These are phyloP conservation scores for Plectropomus leopardus DNA, from an alignment of 2,113 vertebrate genomes.

Conservation along the genomic window DNA sequence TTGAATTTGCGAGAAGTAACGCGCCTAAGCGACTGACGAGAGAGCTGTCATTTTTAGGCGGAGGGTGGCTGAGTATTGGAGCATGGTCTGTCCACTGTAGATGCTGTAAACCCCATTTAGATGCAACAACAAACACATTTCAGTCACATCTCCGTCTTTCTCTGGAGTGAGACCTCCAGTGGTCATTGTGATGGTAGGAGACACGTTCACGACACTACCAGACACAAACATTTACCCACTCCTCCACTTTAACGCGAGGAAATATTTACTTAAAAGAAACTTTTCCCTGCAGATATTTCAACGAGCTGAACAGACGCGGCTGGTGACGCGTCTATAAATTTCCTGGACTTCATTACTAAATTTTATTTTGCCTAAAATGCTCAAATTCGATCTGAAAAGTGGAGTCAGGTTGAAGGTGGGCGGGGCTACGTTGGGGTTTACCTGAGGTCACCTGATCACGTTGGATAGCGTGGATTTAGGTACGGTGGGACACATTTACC, in stretches of 20 bases:
- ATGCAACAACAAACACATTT: neutral
- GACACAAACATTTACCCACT: no score
- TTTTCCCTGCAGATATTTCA: neutral
- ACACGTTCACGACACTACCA: neutral
- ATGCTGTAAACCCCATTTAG: neutral
- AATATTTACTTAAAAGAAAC: no score
- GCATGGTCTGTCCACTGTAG: neutral
- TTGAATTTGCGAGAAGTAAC: neutral
- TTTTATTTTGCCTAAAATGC: no score
- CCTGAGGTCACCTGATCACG: no score
- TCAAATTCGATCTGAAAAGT: no score
- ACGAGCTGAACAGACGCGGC: neutral
- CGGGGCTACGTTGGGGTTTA: no score
- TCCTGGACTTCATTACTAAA: no score
- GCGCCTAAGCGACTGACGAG: neutral
- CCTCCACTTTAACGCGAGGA: no score
- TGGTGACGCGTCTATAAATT: neutral
- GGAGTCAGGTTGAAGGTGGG: no score
- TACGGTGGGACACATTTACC: no score
- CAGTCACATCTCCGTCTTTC: neutral
- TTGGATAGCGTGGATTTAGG: no score
- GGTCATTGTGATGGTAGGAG: constrained; percentile 19
- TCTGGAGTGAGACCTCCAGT: constrained; percentile 66
- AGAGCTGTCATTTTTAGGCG: neutral
- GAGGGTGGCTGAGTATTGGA: neutral